Percentiles rank a stretch among this genome's conserved stretches.
Evolutionary conservation across 2,888 invertebrate species (phyloP).

Genomic region (Phanerotoma sp.): DNA sequence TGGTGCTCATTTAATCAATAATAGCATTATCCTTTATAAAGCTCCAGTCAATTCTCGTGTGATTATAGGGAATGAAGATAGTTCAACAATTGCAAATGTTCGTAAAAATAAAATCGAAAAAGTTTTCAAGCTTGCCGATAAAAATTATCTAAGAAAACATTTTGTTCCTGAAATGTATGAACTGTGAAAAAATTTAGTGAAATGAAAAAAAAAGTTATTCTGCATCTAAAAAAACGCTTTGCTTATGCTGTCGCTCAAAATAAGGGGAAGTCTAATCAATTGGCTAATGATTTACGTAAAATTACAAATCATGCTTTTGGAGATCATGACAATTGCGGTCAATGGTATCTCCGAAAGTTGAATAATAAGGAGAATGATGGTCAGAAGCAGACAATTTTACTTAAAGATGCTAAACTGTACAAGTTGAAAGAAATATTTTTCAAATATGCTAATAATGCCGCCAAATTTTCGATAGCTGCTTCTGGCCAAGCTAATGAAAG

Average conservation of each 20-base stretch:
- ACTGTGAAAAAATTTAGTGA: not conserved
- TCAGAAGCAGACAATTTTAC: slow-evolving; percentile 1
- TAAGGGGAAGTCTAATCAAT: slow-evolving; percentile 8
- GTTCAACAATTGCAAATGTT: slow-evolving; percentile 30
- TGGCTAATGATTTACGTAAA: slow-evolving; percentile 7
- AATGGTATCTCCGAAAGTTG: not conserved
- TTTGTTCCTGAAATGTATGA: slow-evolving; percentile 4
- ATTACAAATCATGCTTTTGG: slow-evolving; percentile 14
- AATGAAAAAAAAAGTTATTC: slow-evolving; percentile 3
- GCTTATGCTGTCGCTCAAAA: slow-evolving; percentile 9
- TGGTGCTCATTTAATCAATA: slow-evolving; percentile 30
- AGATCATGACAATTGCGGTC: slow-evolving; percentile 20
- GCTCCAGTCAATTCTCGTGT: slow-evolving; percentile 28
- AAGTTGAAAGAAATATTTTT: slow-evolving; percentile 22
- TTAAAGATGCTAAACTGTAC: slow-evolving; percentile 13
- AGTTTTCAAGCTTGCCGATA: slow-evolving; percentile 17
- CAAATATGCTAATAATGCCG: slow-evolving; percentile 32
- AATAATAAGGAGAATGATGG: no score
- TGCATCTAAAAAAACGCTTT: slow-evolving; percentile 9
- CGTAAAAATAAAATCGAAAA: not conserved
- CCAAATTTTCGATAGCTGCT: slow-evolving; percentile 33
- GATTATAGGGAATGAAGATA: slow-evolving; percentile 38
- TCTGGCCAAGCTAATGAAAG: slow-evolving; percentile 36
- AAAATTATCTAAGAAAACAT: slow-evolving; percentile 9
- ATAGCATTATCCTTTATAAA: slow-evolving; percentile 34